These are phyloP conservation scores for Sylvietta virens DNA, from an alignment of 2,113 vertebrate genomes.

Conservation along the genomic window DNA sequence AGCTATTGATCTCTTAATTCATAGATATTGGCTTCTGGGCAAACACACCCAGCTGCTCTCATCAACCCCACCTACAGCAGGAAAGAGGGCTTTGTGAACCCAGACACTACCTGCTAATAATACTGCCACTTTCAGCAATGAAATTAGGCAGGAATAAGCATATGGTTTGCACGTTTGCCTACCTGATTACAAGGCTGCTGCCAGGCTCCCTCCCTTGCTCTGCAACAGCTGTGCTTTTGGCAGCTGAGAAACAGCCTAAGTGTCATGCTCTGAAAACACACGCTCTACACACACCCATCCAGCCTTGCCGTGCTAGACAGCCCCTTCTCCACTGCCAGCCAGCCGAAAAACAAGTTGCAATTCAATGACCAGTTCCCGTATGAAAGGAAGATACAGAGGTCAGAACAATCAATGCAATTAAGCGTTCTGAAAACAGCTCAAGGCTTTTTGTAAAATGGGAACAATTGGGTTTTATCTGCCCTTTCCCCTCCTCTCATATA, in stretches of 20 bases:
- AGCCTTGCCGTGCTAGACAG: slow-evolving; percentile 53
- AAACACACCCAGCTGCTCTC: slow-evolving; percentile 21
- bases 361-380: slow-evolving; percentile 1
- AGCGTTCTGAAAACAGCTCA: background rate
- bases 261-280: slow-evolving; percentile 23
- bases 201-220: background rate
- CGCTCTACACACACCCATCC: background rate
- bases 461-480: background rate
- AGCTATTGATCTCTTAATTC: slow-evolving; percentile 44
- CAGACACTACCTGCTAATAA: background rate
- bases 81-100: background rate
- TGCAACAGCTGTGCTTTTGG: slow-evolving; percentile 31
- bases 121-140: background rate
- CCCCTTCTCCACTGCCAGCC: background rate
- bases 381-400: slow-evolving; percentile 5
- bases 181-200: slow-evolving; percentile 46
- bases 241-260: slow-evolving; percentile 30
- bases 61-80: background rate
- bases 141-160: background rate
- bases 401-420: background rate
- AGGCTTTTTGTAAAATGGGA: background rate
- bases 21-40: background rate
- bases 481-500: background rate
- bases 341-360: background rate
- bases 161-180: background rate